Conservation (phyloP, 2,888 invertebrate species). For the Sylvicola cinctus region DNA sequence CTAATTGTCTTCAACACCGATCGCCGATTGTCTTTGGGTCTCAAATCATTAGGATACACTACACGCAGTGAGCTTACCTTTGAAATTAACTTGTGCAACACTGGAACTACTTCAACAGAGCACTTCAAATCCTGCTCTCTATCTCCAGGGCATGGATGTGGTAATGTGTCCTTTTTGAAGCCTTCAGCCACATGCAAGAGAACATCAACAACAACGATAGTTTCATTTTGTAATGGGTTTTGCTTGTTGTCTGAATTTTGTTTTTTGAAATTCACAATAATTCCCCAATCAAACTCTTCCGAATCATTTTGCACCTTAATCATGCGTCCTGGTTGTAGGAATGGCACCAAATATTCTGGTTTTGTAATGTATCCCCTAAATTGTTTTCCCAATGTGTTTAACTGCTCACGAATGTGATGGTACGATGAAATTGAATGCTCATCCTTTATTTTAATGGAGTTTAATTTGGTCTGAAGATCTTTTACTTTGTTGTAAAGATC, state of each 20-base stretch:
- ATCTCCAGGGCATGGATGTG: constrained; percentile 46
- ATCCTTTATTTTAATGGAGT: constrained; percentile 41
- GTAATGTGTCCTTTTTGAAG: constrained; percentile 33
- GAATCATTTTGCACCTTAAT: constrained; percentile 75
- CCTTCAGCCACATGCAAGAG: constrained; percentile 58
- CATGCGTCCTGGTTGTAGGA: constrained; percentile 83
- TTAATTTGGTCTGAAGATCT: constrained; percentile 41
- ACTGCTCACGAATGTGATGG: constrained; percentile 63
- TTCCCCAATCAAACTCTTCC: constrained; percentile 91
- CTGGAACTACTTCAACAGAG: constrained; percentile 77
- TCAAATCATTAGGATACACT: constrained; percentile 76
- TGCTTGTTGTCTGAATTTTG: constrained; percentile 27
- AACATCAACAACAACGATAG: constrained; percentile 52
- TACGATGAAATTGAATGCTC: constrained; percentile 65
- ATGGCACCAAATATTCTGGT: constrained; percentile 78
- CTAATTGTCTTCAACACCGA: constrained; percentile 67
- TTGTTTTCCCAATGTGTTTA: constrained; percentile 50
- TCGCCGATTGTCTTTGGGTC: constrained; percentile 64
- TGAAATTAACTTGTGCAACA: constrained; percentile 59
- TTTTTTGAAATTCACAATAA: constrained; percentile 80
- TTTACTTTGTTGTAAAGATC: constrained; percentile 60
- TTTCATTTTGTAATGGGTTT: constrained; percentile 29
- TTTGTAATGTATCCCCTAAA: constrained; percentile 63
- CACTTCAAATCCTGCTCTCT: constrained; percentile 39
- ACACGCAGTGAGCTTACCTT: constrained; percentile 78